Percentiles rank a stretch among this genome's conserved stretches.
These are phyloP conservation scores for Chrysochloris asiatica DNA, from an alignment of 2,113 vertebrate species.

Conservation along the genomic window DNA sequence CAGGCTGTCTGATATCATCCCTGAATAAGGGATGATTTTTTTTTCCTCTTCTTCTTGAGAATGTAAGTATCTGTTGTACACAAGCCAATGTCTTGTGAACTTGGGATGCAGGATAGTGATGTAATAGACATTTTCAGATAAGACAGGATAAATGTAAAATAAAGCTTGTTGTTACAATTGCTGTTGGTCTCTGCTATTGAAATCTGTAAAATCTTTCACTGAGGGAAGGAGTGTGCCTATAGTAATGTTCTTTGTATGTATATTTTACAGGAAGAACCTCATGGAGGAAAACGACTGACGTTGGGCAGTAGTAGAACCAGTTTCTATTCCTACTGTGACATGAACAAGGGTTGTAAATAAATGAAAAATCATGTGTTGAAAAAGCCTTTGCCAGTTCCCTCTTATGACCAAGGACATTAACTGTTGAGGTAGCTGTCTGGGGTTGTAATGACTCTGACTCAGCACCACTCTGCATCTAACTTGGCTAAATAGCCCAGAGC, in stretches of 20 bases:
- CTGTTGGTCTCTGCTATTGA: neutral
- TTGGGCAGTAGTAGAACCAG: too few species aligned
- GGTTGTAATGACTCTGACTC: too few species aligned
- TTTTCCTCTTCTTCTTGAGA: neutral
- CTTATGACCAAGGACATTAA: too few species aligned
- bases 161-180: neutral
- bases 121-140: neutral
- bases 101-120: neutral
- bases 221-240: neutral
- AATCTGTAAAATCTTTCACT: neutral
- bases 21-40: neutral
- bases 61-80: rapidly evolving
- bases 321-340: too few species aligned
- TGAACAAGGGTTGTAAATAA: too few species aligned
- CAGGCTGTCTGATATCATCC: neutral
- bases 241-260: neutral
- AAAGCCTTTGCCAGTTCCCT: too few species aligned
- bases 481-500: too few species aligned
- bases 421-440: too few species aligned
- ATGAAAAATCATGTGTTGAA: too few species aligned
- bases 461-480: too few species aligned
- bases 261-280: too few species aligned
- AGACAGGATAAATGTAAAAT: neutral
- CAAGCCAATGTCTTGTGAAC: neutral
- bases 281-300: too few species aligned